Evolutionary conservation across 2,888 invertebrate species (phyloP).

Genomic region (Himalopsyche japonica): DNA sequence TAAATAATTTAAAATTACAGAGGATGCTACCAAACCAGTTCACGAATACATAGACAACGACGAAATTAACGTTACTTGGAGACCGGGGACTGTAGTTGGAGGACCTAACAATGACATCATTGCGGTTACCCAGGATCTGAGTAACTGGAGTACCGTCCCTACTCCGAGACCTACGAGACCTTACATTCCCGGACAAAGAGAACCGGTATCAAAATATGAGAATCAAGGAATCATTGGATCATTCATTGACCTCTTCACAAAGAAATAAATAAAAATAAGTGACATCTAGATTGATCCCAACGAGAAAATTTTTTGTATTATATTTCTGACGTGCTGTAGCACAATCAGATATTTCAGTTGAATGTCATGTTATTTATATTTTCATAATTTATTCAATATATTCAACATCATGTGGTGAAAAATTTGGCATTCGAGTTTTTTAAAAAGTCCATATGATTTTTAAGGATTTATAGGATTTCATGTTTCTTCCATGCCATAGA

Average conservation of each 20-base stretch:
- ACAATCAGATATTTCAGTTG: neutral
- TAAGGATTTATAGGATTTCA: too few species aligned
- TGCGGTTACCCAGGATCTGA: conserved; percentile 32
- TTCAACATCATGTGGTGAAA: too few species aligned
- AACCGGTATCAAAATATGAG: neutral
- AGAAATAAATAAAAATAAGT: neutral
- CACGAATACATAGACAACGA: conserved; percentile 38
- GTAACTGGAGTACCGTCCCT: conserved; percentile 35
- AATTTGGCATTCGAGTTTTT: too few species aligned
- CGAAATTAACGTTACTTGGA: conserved; percentile 23
- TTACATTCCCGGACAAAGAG: conserved; percentile 27
- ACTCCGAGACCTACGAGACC: conserved; percentile 36
- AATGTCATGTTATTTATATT: too few species aligned
- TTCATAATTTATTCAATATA: too few species aligned
- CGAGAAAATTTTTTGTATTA: neutral
- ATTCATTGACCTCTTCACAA: conserved; percentile 30
- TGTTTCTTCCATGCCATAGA: too few species aligned
- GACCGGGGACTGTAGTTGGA: conserved; percentile 32
- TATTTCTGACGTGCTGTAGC: neutral
- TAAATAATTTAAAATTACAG: conserved; percentile 3
- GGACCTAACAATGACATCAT: conserved; percentile 35
- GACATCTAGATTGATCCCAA: too few species aligned
- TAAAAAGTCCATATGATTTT: too few species aligned
- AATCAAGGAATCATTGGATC: conserved; percentile 27
- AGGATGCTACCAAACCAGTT: conserved; percentile 29